Base-by-base conservation (phyloP, 2,888 invertebrate genomes). In the Eulithis prunata region DNA sequence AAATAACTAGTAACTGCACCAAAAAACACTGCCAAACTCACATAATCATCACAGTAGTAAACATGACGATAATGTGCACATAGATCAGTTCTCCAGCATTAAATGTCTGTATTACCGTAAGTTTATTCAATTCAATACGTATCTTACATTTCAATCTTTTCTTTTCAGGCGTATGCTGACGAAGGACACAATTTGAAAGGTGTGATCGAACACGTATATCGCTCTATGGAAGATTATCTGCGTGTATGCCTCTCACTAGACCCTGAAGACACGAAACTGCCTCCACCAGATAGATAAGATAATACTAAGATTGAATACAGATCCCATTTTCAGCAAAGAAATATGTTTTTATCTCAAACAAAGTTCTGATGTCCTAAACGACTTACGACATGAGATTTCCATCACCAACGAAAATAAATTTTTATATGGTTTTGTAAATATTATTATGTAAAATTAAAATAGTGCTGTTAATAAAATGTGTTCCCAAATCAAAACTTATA, bases 191-290 rank as follows among this genome's bases (percentile, higher is more conserved):
- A 96, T 77, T 92, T 98, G 71, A 93, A 94, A 75, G 97, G 97
- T 65, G 98, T 97, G 71, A 95, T 97, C 80, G 97, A 97, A 86
- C 98, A 98, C 93, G 96, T 98, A 76, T 98, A 98, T 91, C 95
- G 96, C 82, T 97, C 97, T 78, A 97, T 98, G 97, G 98, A 98
- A 93, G 96, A 97, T 92, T 98, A 96, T 93, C 95, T 98, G 88
- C 95, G 96, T 87, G 96, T 97, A 94, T 97, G 97, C 95, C 96
- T 97, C 93, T 96, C 96, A 88, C 94, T 97, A 89, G 97, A 97
- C 93, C 95, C 96, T 68, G 96, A 96, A 84, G 95, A 96, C 83
- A 94, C 94, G 75, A 95, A 94, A 86, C 94, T 95, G 72, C 95
- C 95, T 74, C 93, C 93, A 62, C 94, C 94, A 66, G 94, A 94